These are phyloP conservation scores for Molossus molossus DNA, from an alignment of 2,797 vertebrate genomes.

Conservation along the genomic window DNA sequence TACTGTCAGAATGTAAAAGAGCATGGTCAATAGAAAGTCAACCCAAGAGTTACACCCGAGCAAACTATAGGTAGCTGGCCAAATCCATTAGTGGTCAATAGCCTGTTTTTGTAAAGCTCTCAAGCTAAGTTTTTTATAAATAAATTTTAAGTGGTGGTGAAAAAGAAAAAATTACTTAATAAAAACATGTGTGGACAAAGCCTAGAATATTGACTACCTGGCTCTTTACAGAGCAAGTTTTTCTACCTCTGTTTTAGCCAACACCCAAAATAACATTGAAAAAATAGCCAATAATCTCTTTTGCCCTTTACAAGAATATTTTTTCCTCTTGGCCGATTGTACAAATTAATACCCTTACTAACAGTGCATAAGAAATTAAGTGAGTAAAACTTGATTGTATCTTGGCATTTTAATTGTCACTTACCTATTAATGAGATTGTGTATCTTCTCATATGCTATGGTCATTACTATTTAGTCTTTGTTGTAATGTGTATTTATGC, in stretches of 20 bases:
- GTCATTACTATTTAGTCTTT: constrained; percentile 53
- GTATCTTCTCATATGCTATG: neutral
- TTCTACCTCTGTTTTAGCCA: neutral
- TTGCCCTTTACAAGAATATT: neutral
- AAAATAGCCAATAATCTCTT: neutral
- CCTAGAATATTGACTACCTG: neutral
- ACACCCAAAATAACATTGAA: neutral
- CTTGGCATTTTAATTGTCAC: constrained; percentile 7
- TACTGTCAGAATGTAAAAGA: neutral
- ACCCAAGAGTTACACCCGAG: neutral
- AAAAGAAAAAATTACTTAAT: neutral
- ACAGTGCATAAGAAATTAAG: neutral
- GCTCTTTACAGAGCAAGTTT: neutral
- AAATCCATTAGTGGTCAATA: neutral
- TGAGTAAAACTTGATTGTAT: constrained; percentile 41
- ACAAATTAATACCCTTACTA: neutral
- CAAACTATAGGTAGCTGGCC: neutral
- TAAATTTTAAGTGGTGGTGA: neutral
- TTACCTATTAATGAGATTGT: constrained; percentile 10
- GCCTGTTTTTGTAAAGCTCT: neutral
- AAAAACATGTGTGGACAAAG: neutral
- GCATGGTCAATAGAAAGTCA: neutral
- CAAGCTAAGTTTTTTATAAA: neutral
- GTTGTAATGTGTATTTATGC: constrained; percentile 17
- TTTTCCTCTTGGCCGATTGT: neutral